phyloP scores from a whole-genome alignment of 2,888 invertebrate species.

The Cephus pygmeus region DNA sequence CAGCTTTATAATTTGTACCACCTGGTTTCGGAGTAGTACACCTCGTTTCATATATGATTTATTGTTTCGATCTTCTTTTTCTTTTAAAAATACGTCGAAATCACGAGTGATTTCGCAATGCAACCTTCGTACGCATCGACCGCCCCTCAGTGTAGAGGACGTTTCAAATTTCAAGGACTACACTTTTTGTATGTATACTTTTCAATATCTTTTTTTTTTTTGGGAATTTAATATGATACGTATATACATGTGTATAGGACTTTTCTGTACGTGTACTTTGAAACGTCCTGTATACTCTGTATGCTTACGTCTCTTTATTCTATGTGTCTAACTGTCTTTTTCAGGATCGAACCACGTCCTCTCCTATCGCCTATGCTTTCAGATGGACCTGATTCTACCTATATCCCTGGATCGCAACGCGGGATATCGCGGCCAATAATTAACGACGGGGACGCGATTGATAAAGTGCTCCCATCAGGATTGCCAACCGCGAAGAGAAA shows the following conservation, averaged over 20 bases:
- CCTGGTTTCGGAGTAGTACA: not conserved
- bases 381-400: constrained; percentile 47
- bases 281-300: not conserved
- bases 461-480: not conserved
- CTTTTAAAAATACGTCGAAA: not conserved
- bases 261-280: not conserved
- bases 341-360: not conserved
- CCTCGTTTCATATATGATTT: not conserved
- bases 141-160: not conserved
- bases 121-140: not conserved
- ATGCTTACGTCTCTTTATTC: not conserved
- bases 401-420: constrained; percentile 13
- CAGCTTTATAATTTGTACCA: not conserved
- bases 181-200: too few relatives aligned
- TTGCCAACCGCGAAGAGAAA: not conserved
- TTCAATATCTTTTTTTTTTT: too few relatives aligned
- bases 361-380: constrained; percentile 23
- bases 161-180: not conserved
- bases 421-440: not conserved
- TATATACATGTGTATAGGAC: not conserved
- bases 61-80: not conserved
- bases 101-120: not conserved
- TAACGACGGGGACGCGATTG: not conserved
- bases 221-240: not conserved
- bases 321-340: not conserved